Percentiles rank a stretch among this genome's conserved stretches.
Evolutionary conservation across 2,888 invertebrate species (phyloP).

Genomic region (Athalia rosae): DNA sequence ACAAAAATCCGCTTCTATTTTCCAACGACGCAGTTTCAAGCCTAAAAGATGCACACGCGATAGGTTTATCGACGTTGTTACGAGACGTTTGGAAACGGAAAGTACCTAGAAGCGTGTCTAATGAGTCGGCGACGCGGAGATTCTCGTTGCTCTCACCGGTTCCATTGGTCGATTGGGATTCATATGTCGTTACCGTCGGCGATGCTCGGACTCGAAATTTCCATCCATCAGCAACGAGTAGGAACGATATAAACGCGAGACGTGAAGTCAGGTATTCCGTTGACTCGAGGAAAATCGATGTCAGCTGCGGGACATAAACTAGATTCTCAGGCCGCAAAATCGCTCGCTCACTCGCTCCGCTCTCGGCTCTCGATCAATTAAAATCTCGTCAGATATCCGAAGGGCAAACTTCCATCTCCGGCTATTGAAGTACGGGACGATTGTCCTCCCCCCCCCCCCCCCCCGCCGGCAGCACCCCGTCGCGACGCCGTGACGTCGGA

Average conservation of each 20-base stretch:
- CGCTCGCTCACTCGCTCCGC: constrained; percentile 1
- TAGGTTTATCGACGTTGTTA: neutral
- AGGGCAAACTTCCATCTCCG: neutral
- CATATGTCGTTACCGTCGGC: constrained; percentile 28
- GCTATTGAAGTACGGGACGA: neutral
- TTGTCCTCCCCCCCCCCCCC: too few species aligned
- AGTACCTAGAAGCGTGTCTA: constrained; percentile 8
- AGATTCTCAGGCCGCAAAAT: neutral
- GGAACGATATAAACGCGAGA: neutral
- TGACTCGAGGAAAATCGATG: neutral
- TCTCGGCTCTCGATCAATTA: constrained; percentile 26
- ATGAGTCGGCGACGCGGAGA: constrained; percentile 6
- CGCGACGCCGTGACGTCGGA: too few species aligned
- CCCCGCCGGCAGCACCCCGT: too few species aligned
- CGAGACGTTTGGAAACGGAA: constrained; percentile 30
- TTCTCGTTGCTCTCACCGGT: constrained; percentile 8
- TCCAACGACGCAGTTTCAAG: neutral
- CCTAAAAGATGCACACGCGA: constrained; percentile 1
- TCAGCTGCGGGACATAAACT: constrained; percentile 3
- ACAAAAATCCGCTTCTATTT: constrained; percentile 7
- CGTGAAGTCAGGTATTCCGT: neutral
- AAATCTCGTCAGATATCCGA: neutral
- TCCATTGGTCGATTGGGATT: constrained; percentile 25
- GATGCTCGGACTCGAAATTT: constrained; percentile 22
- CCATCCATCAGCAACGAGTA: neutral